Evolutionary conservation across 2,113 vertebrate genomes (phyloP), one percentile per base, ranked within the genome.

Genomic region (Perca flavescens): DNA sequence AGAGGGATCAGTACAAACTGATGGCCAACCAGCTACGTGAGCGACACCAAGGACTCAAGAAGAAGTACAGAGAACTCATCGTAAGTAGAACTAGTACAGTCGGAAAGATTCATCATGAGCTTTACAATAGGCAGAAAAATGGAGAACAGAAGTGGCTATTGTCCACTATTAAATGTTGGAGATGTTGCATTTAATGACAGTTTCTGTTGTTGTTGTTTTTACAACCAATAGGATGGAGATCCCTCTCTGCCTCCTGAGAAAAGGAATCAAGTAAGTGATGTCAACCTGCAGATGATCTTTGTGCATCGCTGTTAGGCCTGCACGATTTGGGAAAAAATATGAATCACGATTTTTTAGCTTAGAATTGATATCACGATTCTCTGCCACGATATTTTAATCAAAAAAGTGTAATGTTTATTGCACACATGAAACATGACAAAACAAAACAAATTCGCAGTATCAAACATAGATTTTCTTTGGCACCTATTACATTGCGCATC

Each of bases 1-100:
- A 99, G 88, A 94, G 97, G 84, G 98, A 99, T 95, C 98, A 99
- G 89, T 99, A 96, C 96, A 95, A 98, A 61, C 97, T 99, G 91
- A 99, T 99, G 97, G 97, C 98, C 72, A 99, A 98, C 86, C 98
- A 99, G 94, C 93, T 99, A 3, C 95, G 97, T 0, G 97, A 99
- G 53, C 95, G 95, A 17, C 98, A 99, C 91, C 98, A 99, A 87
- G 94, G 96, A 14, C 95, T 99, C 83, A 99, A 99, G 91, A 99
- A 98, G 95, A 99, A 98, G 89, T 97, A 98, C 89, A 95, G 96
- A 25, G 98, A 99, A 43, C 94, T 99, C 85, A 97, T 98, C 74
- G 98, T 99, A 95, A 47, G 75, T 52, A 79, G n/a, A 43, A 34
- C 8, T 16, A 17, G 8, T 21, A 0, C 66, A 7, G 31, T 56